Evolutionary conservation across 2,888 invertebrate genomes (phyloP), one percentile per base, ranked within the genome.

Genomic region (Lochmaea crataegi): DNA sequence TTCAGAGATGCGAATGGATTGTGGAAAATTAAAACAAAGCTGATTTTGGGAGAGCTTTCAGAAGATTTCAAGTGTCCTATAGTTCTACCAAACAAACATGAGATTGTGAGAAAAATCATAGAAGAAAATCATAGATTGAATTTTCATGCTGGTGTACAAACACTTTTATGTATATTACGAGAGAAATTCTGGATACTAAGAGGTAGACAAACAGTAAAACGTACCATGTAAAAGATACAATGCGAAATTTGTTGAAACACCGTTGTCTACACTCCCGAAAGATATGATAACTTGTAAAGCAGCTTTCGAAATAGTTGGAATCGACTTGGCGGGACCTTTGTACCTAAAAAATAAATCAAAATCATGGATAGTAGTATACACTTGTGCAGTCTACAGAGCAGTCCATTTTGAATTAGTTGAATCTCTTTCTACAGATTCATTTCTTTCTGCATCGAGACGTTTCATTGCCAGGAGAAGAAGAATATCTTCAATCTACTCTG

Each of bases 361-460:
- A 51, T 51, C 14, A n/a, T 51, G 16, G 51, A 51, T 51, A 51
- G 12, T 14, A 16, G 7, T n/a, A 51, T 14, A n/a, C 11, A 5
- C 51, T 14, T 51, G 51, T 51, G 51, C 51, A 51, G 51, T 10
- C 14, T 51, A 51, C 51, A 51, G 51, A 51, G 14, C 51, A 16
- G 22, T 51, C 16, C 11, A 51, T 51, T 51, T 51, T 51, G 51
- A 51, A 16, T 51, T 51, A 51, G 51, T 51, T 16, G 12, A 10
- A 51, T 51, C 6, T n/a, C 51, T 51, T 51, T 51, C 51, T 51
- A 51, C 51, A n/a, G 14, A 51, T 16, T 51, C 51, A 51, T 51
- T 51, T 51, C 16, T 51, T 51, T 51, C 16, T n/a, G 51, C 51
- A 16, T 51, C 7, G 51, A 51, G 51, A 14, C 51, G 51, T 51